phyloP scores from a whole-genome alignment of 1,140 invertebrate genomes.

The Panagrolaimus sp. region DNA sequence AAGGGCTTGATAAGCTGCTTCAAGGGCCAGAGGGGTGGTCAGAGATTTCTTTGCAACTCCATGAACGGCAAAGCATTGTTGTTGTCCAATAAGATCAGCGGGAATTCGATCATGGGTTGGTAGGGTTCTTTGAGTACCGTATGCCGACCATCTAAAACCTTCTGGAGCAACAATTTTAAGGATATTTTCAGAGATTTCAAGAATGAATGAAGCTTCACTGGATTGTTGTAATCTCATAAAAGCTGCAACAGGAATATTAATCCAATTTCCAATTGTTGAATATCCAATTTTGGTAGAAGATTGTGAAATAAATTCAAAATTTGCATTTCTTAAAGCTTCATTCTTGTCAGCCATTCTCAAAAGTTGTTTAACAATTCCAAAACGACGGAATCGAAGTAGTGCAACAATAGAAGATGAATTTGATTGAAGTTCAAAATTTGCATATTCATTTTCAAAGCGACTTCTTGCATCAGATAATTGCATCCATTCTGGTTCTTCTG shows the following conservation, averaged over 20 bases:
- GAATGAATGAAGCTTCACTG: not conserved
- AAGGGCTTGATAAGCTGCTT: too few relatives aligned
- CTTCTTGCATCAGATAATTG: not conserved
- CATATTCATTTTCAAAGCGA: not conserved
- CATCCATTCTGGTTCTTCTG: not conserved
- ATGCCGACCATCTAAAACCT: not conserved
- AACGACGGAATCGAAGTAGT: not conserved
- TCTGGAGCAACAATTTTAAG: not conserved
- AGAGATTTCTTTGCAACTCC: not conserved
- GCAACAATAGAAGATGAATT: not conserved
- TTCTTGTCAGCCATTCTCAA: not conserved
- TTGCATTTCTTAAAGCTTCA: not conserved
- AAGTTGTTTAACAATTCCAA: not conserved
- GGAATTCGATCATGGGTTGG: not conserved
- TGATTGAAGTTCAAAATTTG: not conserved
- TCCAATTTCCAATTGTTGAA: not conserved
- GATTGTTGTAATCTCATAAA: not conserved
- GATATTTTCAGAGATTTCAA: not conserved
- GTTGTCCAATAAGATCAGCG: not conserved
- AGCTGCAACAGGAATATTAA: not conserved
- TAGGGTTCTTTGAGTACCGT: not conserved
- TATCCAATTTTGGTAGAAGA: not conserved
- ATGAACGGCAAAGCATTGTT: not conserved
- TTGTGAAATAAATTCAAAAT: not conserved
- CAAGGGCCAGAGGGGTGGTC: too few relatives aligned